Percentiles rank a stretch among this genome's conserved stretches.
phyloP scores from a whole-genome alignment of 2,888 invertebrate species.

The Abrostola triplasia region DNA sequence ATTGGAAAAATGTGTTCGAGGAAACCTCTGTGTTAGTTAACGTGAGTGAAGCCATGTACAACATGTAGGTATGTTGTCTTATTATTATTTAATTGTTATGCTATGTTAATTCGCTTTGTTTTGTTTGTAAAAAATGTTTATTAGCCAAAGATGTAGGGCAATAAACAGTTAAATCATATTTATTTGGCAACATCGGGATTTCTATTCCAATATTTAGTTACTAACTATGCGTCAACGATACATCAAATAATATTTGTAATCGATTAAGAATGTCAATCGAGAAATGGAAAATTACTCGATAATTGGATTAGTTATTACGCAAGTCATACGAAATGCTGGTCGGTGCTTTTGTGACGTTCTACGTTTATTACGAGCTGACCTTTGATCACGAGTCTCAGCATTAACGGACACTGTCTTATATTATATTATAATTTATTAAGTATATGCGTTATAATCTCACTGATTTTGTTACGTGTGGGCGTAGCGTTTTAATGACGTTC shows the following conservation, averaged over 20 bases:
- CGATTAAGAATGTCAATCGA: slow-evolving; percentile 5
- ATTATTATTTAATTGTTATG: no score
- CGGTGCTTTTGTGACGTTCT: slow-evolving; percentile 11
- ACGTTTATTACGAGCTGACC: slow-evolving; percentile 34
- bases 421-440: slow-evolving; percentile 42
- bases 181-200: no score
- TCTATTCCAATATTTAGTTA: no score
- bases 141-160: no score
- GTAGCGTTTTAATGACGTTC: slow-evolving; percentile 22
- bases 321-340: slow-evolving; percentile 14
- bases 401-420: slow-evolving; percentile 28
- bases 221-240: no score
- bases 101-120: no score
- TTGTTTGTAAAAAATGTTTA: no score
- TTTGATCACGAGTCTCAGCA: slow-evolving; percentile 42
- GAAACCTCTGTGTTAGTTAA: not conserved
- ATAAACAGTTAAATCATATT: no score
- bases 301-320: slow-evolving; percentile 19
- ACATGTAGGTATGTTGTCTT: no score
- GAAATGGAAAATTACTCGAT: slow-evolving; percentile 30
- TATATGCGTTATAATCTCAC: slow-evolving; percentile 36
- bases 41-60: no score
- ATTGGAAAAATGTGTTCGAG: not conserved
- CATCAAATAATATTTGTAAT: no score
- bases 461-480: slow-evolving; percentile 35